phyloP scores from a whole-genome alignment of 2,888 invertebrate genomes.

The Rhopalosiphum nymphaeae region DNA sequence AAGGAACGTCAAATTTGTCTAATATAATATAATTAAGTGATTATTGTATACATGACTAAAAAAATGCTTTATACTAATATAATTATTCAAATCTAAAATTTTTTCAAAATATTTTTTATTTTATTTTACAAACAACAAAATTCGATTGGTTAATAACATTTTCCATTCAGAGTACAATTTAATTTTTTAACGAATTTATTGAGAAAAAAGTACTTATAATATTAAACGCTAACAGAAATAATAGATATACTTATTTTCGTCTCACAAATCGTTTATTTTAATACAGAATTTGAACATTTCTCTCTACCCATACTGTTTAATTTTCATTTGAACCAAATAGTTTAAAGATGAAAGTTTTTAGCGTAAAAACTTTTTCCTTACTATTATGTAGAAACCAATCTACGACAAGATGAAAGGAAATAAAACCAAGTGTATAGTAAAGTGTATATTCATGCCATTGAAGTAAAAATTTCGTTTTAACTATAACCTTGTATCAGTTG shows the following conservation, averaged over 20 bases:
- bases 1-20: neutral
- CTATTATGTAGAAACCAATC: neutral
- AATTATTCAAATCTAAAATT: no score
- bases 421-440: neutral
- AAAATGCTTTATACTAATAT: no score
- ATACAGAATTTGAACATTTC: neutral
- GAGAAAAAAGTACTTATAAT: neutral
- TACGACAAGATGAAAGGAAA: neutral
- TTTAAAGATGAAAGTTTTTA: constrained; percentile 4
- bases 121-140: neutral
- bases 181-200: neutral
- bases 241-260: neutral
- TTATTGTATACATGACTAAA: neutral
- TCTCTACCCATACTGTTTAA: neutral
- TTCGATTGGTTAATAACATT: neutral
- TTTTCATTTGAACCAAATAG: neutral
- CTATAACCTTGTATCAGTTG: neutral
- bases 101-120: neutral
- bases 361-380: neutral
- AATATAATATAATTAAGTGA: neutral
- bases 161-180: neutral
- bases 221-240: neutral
- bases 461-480: neutral
- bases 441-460: neutral
- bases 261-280: neutral